Evolutionary conservation across 2,888 invertebrate genomes (phyloP).

Genomic region (Linyphia triangularis): DNA sequence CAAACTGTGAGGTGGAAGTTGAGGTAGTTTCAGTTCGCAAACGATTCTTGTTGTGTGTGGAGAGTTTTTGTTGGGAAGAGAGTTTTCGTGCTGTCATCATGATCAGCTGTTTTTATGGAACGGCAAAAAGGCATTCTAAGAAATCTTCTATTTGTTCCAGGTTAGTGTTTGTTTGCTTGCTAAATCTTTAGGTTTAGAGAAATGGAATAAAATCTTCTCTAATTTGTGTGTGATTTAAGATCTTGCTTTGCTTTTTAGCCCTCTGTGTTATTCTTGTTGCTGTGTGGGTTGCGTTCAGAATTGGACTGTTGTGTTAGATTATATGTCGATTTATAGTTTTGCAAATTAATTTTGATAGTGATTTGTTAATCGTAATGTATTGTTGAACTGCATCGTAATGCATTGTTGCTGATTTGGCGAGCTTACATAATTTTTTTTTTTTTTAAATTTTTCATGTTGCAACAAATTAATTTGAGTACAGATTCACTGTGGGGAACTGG

Average conservation of each 20-base stretch:
- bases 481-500: too few species aligned
- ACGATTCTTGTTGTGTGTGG: slow-evolving; percentile 6
- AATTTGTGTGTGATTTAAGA: not conserved
- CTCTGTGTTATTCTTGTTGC: not conserved
- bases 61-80: not conserved
- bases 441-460: too few species aligned
- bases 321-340: too few species aligned
- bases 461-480: too few species aligned
- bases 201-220: not conserved
- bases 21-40: not conserved
- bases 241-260: too few species aligned
- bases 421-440: too few species aligned
- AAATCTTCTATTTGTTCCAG: slow-evolving; percentile 56
- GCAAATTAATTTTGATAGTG: too few species aligned
- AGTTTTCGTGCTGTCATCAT: slow-evolving; percentile 17
- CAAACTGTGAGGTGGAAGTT: slow-evolving; percentile 28
- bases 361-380: too few species aligned
- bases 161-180: slow-evolving; percentile 28
- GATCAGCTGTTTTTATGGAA: slow-evolving; percentile 63
- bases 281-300: not conserved
- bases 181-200: not conserved
- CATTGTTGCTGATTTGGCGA: too few species aligned
- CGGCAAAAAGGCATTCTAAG: slow-evolving; percentile 33
- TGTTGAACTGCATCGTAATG: too few species aligned
- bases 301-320: too few species aligned